Base-by-base conservation (phyloP, 2,797 vertebrate species). In the Siniperca obscura region DNA sequence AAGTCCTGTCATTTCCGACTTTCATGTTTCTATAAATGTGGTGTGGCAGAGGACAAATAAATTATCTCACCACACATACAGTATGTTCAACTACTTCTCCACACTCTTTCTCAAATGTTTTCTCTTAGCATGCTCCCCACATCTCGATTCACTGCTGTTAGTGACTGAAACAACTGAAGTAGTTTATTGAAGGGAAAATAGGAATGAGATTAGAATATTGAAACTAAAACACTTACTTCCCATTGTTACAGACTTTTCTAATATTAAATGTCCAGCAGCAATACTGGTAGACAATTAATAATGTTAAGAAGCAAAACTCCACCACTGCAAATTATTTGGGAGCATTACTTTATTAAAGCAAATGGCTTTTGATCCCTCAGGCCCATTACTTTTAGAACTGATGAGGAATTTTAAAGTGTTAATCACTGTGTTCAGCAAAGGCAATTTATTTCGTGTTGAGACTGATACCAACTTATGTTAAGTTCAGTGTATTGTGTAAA, bases 1-100 rank as follows among this genome's bases (percentile, higher is more conserved):
- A 85, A 53, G 62, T 66, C 64, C 73, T 44, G 76, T 77, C 80
- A 72, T 78, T 84, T 87, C 74, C 81, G 64, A 42, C 83, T 76
- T 88, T 78, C 66, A 70, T 78, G 80, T 85, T 87, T 65, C 57
- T 25, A 2, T 77, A 81, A 82, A 77, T 42, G 77, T 27, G 48
- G 34, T 25, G 22, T 65, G 76, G 76, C 36, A 3, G 50, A 74
- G 46, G 52, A 87, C 73, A 86, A 87, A 89, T 81, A 76, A 53
- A 79, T 81, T 13, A 73, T 76, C 68, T 86, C 66, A 48, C 70
- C 61, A 12, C 74, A 48, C 60, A 30, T 30, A 30, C 30, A 30
- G 57, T 22, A 62, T 44, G 77, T 75, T 66, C 48, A 21, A 69
- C 25, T 34, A 60, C n/a, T 76, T 78, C 79, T 52, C 53, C 3